Evolutionary conservation across 2,888 invertebrate species (phyloP).

Genomic region (Agrochola litura): DNA sequence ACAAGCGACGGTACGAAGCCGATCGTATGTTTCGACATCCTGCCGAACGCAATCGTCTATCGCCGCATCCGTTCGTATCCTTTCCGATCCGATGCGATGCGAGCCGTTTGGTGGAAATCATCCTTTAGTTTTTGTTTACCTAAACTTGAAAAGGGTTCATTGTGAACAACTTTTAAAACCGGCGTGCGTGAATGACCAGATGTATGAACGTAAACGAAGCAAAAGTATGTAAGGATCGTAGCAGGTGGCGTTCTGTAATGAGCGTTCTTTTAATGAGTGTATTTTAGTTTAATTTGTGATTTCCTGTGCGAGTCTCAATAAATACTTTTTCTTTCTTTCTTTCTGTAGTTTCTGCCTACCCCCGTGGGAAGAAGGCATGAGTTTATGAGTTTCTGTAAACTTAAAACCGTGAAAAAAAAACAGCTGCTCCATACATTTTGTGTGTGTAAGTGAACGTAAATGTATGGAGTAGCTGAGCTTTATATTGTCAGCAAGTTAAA

Average conservation of each 20-base stretch:
- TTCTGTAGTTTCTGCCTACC: neutral
- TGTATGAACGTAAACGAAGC: neutral
- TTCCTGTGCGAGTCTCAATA: no score
- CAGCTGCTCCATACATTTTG: neutral
- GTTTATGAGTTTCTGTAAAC: neutral
- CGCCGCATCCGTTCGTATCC: no score
- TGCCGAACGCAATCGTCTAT: no score
- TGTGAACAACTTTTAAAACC: neutral
- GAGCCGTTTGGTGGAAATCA: no score
- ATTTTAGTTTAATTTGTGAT: no score
- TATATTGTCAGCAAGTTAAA: neutral
- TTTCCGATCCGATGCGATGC: no score
- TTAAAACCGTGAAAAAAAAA: neutral
- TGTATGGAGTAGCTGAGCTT: neutral
- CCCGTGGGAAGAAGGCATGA: neutral
- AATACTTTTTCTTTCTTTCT: neutral
- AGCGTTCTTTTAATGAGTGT: no score
- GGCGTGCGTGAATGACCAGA: neutral
- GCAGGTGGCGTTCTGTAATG: neutral
- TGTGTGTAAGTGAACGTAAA: neutral
- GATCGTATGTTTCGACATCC: no score
- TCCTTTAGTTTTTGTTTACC: neutral
- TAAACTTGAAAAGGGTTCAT: neutral
- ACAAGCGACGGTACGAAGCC: no score
- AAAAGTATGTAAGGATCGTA: neutral